Conservation (phyloP, 1,140 invertebrate genomes). For the Theocolax elegans region DNA sequence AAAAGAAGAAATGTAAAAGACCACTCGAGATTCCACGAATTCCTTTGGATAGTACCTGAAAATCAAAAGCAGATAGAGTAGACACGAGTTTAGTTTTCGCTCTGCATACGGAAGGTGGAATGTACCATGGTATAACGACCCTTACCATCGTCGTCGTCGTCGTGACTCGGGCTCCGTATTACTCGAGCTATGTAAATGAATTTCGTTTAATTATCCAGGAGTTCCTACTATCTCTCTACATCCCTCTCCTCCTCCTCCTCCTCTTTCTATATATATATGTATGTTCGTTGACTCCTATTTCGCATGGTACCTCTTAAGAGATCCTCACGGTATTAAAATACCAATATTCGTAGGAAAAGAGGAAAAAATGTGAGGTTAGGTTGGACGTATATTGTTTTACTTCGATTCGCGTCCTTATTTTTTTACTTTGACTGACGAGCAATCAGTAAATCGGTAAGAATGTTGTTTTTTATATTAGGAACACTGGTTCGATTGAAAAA, state of each 20-base stretch:
- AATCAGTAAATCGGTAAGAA: too few species aligned
- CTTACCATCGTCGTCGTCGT: background rate
- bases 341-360: background rate
- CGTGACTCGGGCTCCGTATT: constrained; percentile 53
- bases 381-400: too few species aligned
- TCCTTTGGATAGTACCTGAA: constrained; percentile 19
- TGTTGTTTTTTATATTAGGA: too few species aligned
- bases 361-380: too few species aligned
- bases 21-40: constrained; percentile 15
- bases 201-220: constrained; percentile 65
- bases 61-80: constrained; percentile 36
- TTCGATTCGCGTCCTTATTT: too few species aligned
- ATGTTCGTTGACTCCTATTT: background rate
- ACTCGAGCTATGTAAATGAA: constrained; percentile 67
- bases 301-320: background rate
- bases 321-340: background rate
- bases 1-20: background rate
- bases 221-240: constrained; percentile 33
- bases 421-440: too few species aligned
- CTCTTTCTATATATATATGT: background rate
- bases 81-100: constrained; percentile 30
- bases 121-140: constrained; percentile 31
- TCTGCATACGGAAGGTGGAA: constrained; percentile 14
- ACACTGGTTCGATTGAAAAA: too few species aligned
- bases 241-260: background rate